Conservation (phyloP, 2,888 invertebrate species). For the Metalampra italica region DNA sequence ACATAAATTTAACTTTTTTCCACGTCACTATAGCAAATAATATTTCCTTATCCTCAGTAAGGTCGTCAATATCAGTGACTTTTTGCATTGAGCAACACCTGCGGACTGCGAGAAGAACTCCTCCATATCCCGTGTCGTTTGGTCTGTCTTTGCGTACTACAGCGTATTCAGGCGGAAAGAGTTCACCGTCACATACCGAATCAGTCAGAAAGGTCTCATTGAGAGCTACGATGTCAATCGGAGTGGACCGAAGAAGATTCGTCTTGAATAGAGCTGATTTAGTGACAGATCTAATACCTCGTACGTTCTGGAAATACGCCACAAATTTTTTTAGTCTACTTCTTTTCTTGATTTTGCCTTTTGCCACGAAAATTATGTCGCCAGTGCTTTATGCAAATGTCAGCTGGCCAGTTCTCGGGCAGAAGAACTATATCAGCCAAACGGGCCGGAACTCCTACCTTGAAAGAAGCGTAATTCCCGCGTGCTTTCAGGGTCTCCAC, state of each 20-base stretch:
- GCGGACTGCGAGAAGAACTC: conserved; percentile 2
- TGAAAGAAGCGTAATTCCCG: too few species aligned
- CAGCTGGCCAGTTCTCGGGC: conserved; percentile 7
- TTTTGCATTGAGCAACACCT: neutral
- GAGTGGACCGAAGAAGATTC: neutral
- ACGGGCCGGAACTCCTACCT: too few species aligned
- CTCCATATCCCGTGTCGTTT: conserved; percentile 7
- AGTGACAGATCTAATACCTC: conserved; percentile 6
- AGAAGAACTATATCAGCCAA: too few species aligned
- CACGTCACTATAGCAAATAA: neutral
- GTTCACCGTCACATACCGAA: conserved; percentile 4
- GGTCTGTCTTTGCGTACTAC: neutral
- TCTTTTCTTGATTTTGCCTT: neutral
- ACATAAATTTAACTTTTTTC: conserved; percentile 2
- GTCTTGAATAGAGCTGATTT: conserved; percentile 6
- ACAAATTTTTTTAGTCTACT: neutral
- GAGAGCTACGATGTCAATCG: conserved; percentile 5
- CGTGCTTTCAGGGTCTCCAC: too few species aligned
- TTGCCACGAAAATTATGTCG: conserved; percentile 8
- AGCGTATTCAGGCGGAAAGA: conserved; percentile 10
- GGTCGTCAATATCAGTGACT: neutral
- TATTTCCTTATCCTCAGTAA: conserved; percentile 3
- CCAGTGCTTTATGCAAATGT: conserved; percentile 7
- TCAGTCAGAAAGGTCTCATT: conserved; percentile 8
- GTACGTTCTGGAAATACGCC: conserved; percentile 6